Evolutionary conservation across 2,113 vertebrate genomes (phyloP), one percentile per base, ranked within the genome.

Genomic region (Hemibagrus wyckioides): DNA sequence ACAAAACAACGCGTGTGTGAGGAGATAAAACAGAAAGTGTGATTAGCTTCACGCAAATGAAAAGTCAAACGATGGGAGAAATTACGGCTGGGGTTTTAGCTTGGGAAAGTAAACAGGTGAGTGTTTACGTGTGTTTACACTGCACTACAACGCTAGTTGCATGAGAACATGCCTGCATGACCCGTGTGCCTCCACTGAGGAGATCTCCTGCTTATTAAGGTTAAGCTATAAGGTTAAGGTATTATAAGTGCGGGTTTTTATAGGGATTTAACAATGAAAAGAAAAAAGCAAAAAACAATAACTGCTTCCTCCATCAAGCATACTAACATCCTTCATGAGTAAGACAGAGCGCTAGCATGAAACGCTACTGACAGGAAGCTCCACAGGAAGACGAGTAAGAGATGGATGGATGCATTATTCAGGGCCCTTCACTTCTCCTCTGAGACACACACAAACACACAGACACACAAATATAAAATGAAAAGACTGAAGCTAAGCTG

Each of bases 361-460:
- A 84, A 84, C 48, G 7, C 61, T 65, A 48, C 82, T 83, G 82
- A 69, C 44, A 69, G 63, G 63, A 83, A 83, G 63, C 61, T 71
- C 63, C n/a, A 50, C 21, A 6, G 65, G 65, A 73, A 56, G 82
- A 67, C 0, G 33, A 84, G 50, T 28, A 71, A 56, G 30, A 84
- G 83, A 84, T 84, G 83, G 65, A 84, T 73, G 82, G 83, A 84
- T 57, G 50, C 65, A 84, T 84, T 84, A 84, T 84, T 84, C 50
- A 84, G 30, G 83, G 39, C 28, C 33, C 65, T 73, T n/a, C 65
- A 56, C 50, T 39, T 56, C 23, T 28, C 21, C 44, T 71, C 21
- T 48, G 11, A 56, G 6, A 83, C 0, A 50, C 30, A 54, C 25
- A 82, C 80, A 61, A 10, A 50, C 6, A 67, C 21, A 61, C 80